A percentile compares a stretch with the other conserved stretches of the same genome.
These are phyloP conservation scores for Sarcoramphus papa DNA, from an alignment of 2,797 vertebrate species.

Conservation along the genomic window DNA sequence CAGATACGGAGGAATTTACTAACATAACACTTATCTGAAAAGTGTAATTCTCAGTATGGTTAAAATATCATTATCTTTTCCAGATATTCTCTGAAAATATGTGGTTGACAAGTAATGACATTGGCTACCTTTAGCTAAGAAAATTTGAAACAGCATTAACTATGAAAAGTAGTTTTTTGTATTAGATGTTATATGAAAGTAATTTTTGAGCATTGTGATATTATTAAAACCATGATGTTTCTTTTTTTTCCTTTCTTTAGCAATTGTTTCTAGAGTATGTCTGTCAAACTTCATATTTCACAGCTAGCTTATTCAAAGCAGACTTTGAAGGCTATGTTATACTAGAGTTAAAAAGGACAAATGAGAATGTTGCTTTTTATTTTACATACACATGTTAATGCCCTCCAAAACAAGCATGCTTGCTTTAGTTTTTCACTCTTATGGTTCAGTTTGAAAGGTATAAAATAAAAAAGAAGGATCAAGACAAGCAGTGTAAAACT, in stretches of 20 bases:
- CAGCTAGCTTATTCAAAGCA: slow-evolving; percentile 35
- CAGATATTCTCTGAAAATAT: not conserved
- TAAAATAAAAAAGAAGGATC: not conserved
- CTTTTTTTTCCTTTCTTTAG: not conserved
- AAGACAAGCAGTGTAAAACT: not conserved
- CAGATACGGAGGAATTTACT: not conserved
- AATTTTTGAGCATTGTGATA: not conserved
- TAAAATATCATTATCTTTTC: not conserved
- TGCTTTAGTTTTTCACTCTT: not conserved
- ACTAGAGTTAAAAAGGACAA: not conserved
- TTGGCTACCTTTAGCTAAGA: not conserved
- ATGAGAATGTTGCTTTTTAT: not conserved
- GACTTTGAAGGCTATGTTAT: not conserved
- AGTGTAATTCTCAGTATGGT: not conserved
- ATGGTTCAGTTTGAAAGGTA: not conserved
- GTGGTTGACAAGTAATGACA: not conserved
- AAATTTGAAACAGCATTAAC: not conserved
- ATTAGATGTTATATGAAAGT: not conserved
- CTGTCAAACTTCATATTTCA: slow-evolving; percentile 39
- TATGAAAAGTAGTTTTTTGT: not conserved
- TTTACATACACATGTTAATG: not conserved
- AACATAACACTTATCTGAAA: not conserved
- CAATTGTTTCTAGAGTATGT: not conserved
- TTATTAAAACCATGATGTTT: not conserved
- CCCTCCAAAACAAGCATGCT: not conserved